Evolutionary conservation across 2,797 vertebrate genomes (phyloP).

Genomic region (Bovichtus diacanthus): DNA sequence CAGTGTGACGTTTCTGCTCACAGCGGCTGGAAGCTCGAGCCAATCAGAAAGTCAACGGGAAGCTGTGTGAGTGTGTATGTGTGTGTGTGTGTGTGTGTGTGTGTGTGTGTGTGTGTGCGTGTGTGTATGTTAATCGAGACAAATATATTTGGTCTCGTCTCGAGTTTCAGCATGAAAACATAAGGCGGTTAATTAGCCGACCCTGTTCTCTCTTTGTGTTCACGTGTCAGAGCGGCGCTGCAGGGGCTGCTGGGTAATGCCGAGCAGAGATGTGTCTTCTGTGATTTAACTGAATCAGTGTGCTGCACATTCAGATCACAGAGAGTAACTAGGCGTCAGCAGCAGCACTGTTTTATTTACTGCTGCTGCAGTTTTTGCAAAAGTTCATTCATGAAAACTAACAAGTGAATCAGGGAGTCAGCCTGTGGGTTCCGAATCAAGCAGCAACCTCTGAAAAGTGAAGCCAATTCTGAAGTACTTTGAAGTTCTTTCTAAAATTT

Average conservation of each 20-base stretch:
- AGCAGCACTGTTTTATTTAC: neutral
- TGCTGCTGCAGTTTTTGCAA: neutral
- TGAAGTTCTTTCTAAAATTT: too few species aligned
- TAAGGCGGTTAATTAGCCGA: slow-evolving; percentile 17
- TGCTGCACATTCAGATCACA: neutral
- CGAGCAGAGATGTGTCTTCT: slow-evolving; percentile 10
- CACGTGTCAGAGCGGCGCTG: slow-evolving; percentile 1
- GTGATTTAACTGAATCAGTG: slow-evolving; percentile 11
- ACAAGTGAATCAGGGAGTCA: neutral
- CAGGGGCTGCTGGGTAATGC: slow-evolving; percentile 53
- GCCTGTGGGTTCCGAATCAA: too few species aligned
- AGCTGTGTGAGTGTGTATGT: too few species aligned
- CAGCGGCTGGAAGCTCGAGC: too few species aligned
- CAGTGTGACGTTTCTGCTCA: too few species aligned
- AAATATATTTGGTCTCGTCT: slow-evolving; percentile 18
- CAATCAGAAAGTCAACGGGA: too few species aligned
- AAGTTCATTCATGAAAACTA: slow-evolving; percentile 5
- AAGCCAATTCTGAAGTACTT: too few species aligned
- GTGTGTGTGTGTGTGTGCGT: neutral
- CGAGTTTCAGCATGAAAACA: slow-evolving; percentile 15
- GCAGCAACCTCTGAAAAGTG: too few species aligned
- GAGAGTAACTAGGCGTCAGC: slow-evolving; percentile 15
- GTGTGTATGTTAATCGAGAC: slow-evolving; percentile 30
- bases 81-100: neutral
- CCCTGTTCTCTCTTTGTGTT: neutral